Conservation (phyloP, 2,113 vertebrate genomes). For the Australoheros scitulus region DNA sequence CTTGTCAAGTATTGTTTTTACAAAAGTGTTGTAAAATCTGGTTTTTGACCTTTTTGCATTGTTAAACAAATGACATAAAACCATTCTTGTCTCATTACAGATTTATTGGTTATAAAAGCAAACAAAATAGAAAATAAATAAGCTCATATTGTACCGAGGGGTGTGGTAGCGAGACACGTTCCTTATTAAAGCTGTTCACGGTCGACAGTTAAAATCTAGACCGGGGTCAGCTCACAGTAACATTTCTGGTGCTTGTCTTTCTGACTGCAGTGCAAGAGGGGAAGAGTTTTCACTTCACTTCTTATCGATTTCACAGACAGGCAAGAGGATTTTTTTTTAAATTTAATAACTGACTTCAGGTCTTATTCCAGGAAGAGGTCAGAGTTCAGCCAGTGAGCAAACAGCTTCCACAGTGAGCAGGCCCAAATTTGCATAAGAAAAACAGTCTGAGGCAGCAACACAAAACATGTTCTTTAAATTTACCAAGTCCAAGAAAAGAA, state of each 20-base stretch:
- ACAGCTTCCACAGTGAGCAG: slow-evolving; percentile 70
- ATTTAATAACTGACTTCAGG: slow-evolving; percentile 20
- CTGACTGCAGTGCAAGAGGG: slow-evolving; percentile 33
- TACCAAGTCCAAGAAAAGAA: background rate
- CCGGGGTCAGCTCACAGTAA: slow-evolving; percentile 21
- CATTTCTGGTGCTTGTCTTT: slow-evolving; percentile 38
- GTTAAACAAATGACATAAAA: slow-evolving; percentile 30
- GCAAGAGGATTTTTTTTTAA: background rate
- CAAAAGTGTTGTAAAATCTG: slow-evolving; percentile 9
- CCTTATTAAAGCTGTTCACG: slow-evolving; percentile 33
- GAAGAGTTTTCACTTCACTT: slow-evolving; percentile 2
- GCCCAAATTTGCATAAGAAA: slow-evolving; percentile 57
- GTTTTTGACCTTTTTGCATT: background rate
- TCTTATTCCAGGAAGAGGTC: slow-evolving; percentile 36
- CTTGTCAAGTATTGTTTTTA: slow-evolving; percentile 16
- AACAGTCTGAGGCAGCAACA: slow-evolving; percentile 13
- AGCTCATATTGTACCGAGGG: slow-evolving; percentile 62
- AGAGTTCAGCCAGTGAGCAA: slow-evolving; percentile 56
- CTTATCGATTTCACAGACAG: slow-evolving; percentile 22
- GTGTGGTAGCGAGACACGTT: slow-evolving; percentile 54
- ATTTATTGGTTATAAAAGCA: slow-evolving; percentile 85
- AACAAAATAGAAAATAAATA: slow-evolving; percentile 81
- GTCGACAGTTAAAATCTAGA: slow-evolving; percentile 23
- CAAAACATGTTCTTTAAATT: background rate
- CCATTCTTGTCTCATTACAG: slow-evolving; percentile 60